phyloP scores from a whole-genome alignment of 2,797 vertebrate species.

The Myotis vivesi region DNA sequence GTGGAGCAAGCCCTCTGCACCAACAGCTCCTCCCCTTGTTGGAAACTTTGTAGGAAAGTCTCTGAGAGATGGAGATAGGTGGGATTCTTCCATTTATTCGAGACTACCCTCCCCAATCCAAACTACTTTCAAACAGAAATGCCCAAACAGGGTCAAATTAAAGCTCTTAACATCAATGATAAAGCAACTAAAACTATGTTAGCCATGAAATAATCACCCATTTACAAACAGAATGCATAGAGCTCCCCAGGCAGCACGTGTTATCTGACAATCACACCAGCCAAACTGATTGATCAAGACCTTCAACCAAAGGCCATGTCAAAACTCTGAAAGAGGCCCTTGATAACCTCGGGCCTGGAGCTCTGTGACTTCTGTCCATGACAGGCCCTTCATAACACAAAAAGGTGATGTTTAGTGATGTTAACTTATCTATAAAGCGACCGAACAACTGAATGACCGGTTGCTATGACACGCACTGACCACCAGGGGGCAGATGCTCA shows the following conservation, averaged over 20 bases:
- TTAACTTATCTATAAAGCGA: too few relatives aligned
- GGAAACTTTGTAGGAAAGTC: neutral
- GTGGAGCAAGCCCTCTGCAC: neutral
- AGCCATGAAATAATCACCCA: neutral
- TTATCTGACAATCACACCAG: neutral
- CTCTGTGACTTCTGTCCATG: neutral
- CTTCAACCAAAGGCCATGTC: neutral
- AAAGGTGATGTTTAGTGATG: neutral
- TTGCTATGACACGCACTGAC: too few relatives aligned
- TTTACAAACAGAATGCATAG: neutral
- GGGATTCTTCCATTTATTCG: neutral
- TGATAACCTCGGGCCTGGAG: neutral
- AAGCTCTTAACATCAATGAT: neutral
- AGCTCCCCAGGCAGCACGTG: neutral
- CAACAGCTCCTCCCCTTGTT: neutral
- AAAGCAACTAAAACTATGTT: neutral
- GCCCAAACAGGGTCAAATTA: neutral
- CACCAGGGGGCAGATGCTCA: too few relatives aligned
- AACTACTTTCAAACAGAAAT: neutral
- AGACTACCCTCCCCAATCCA: neutral
- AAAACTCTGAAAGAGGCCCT: neutral
- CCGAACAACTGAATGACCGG: too few relatives aligned
- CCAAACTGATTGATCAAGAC: neutral
- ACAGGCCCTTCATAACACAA: neutral
- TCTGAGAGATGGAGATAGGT: neutral